A percentile compares a stretch with the other conserved stretches of the same genome.
These are phyloP conservation scores for Tuta absoluta DNA, from an alignment of 2,888 invertebrate species.

Conservation along the genomic window DNA sequence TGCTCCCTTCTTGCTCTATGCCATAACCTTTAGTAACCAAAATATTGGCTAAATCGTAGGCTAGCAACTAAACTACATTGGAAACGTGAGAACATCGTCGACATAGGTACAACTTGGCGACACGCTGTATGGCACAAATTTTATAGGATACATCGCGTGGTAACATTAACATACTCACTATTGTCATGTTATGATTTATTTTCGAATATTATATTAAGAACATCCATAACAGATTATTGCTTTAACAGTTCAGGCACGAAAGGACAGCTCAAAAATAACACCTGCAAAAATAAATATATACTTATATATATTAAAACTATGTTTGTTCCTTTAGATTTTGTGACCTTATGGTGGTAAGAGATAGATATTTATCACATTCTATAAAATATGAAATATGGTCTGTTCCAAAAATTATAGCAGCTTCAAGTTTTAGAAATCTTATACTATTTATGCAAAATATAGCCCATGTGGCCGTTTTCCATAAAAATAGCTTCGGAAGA, in stretches of 20 bases:
- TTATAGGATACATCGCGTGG: slow-evolving; percentile 33
- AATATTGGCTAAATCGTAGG: slow-evolving; percentile 28
- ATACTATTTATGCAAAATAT: slow-evolving; percentile 1
- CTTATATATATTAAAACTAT: neutral
- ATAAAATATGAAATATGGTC: neutral
- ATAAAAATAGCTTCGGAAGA: slow-evolving; percentile 11
- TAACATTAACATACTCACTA: slow-evolving; percentile 33
- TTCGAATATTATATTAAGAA: neutral
- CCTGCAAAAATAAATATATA: slow-evolving; percentile 12
- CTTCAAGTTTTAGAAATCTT: neutral
- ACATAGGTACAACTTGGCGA: slow-evolving; percentile 28
- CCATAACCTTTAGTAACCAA: neutral
- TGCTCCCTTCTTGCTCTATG: slow-evolving; percentile 5
- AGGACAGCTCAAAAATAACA: slow-evolving; percentile 25
- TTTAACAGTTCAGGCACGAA: slow-evolving; percentile 13
- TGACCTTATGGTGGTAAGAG: slow-evolving; percentile 5
- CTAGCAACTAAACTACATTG: slow-evolving; percentile 28
- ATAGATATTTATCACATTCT: slow-evolving; percentile 3
- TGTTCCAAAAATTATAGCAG: slow-evolving; percentile 1
- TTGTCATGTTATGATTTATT: neutral
- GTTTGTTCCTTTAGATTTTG: neutral
- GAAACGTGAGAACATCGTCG: slow-evolving; percentile 26
- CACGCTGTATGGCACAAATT: slow-evolving; percentile 41
- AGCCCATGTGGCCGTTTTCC: slow-evolving; percentile 11
- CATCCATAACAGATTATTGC: slow-evolving; percentile 15